Evolutionary conservation across 2,113 vertebrate species (phyloP).

Genomic region (Coracopsis vasa): DNA sequence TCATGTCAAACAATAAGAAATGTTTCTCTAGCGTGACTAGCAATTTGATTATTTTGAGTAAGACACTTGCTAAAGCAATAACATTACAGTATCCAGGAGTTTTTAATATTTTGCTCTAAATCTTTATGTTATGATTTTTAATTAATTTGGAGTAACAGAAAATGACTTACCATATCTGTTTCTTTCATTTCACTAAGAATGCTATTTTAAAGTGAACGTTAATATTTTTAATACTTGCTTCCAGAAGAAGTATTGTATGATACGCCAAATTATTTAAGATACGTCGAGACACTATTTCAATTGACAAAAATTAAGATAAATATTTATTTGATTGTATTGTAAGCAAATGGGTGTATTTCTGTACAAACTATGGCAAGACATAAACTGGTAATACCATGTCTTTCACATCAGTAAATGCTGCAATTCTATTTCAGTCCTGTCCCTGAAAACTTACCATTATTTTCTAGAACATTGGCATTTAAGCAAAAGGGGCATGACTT

Average conservation of each 20-base stretch:
- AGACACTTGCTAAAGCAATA: not conserved
- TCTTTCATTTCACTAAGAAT: not conserved
- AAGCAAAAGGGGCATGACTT: not conserved
- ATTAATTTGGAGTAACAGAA: not conserved
- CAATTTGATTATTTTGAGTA: not conserved
- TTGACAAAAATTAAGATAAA: not conserved
- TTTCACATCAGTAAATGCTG: not conserved
- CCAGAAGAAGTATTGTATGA: not conserved
- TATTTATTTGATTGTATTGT: not conserved
- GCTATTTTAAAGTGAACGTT: not conserved
- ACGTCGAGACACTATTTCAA: not conserved
- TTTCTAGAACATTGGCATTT: not conserved
- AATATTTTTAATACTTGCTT: not conserved
- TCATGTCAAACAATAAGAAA: not conserved
- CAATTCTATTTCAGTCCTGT: not conserved
- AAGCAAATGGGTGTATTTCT: not conserved
- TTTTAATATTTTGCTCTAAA: not conserved
- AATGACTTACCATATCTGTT: not conserved
- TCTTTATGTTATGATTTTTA: not conserved
- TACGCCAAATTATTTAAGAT: not conserved
- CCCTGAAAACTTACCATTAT: not conserved
- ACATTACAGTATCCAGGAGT: not conserved
- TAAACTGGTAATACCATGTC: not conserved
- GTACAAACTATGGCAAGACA: not conserved
- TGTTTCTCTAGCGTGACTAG: not conserved